Evolutionary conservation across 2,888 invertebrate genomes (phyloP).

Genomic region (Chrysina gloriosa): DNA sequence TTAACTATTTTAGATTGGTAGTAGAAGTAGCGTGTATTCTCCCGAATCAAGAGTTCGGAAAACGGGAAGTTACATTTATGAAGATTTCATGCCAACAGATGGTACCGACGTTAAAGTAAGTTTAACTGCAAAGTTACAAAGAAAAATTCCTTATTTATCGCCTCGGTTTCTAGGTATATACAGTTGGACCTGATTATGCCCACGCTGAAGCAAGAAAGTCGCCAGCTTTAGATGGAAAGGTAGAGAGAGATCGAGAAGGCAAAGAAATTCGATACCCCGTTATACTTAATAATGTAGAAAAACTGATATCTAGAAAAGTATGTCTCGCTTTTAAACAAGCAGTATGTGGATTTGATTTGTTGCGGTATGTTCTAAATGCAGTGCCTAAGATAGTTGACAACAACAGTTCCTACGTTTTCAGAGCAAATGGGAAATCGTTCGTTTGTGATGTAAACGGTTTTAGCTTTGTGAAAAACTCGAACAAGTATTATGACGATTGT

Average conservation of each 20-base stretch:
- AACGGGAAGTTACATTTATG: slow-evolving; percentile 98
- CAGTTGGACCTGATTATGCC: slow-evolving; percentile 99
- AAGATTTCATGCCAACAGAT: slow-evolving; percentile 99
- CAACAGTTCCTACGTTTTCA: slow-evolving; percentile 58
- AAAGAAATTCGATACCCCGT: slow-evolving; percentile 99
- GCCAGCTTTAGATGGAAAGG: slow-evolving; percentile 97
- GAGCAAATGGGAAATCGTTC: slow-evolving; percentile 98
- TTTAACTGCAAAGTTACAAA: neutral
- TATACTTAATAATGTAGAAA: slow-evolving; percentile 96
- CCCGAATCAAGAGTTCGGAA: slow-evolving; percentile 96
- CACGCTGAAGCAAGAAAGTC: slow-evolving; percentile 99
- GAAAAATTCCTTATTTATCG: slow-evolving; percentile 28
- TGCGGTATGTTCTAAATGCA: slow-evolving; percentile 72
- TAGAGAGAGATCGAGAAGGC: slow-evolving; percentile 97
- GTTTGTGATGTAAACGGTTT: slow-evolving; percentile 99
- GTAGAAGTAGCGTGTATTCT: slow-evolving; percentile 98
- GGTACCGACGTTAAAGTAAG: slow-evolving; percentile 71
- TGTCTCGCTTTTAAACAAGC: slow-evolving; percentile 97
- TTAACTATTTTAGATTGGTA: slow-evolving; percentile 82
- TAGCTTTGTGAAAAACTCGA: slow-evolving; percentile 99
- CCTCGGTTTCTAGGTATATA: slow-evolving; percentile 82
- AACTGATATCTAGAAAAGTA: slow-evolving; percentile 96
- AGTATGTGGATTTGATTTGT: slow-evolving; percentile 98
- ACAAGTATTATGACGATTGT: slow-evolving; percentile 99
- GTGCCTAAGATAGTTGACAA: neutral